Conservation (phyloP, 2,888 invertebrate species). For the Lasioglossum marginatum region DNA sequence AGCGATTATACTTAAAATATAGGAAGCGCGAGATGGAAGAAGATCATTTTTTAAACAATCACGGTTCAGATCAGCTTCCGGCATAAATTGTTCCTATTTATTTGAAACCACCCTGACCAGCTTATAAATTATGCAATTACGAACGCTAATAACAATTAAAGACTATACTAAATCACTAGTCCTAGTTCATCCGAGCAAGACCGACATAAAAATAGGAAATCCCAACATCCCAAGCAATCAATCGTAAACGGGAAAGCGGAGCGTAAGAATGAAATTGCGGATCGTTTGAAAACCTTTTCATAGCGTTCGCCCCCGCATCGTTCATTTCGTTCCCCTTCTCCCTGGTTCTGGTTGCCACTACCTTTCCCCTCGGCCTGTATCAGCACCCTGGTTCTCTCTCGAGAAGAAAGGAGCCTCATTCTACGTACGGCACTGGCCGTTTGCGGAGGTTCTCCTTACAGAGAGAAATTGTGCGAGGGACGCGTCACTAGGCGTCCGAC, state of each 20-base stretch:
- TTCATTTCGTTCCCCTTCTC: slow-evolving; percentile 2
- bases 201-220: background rate
- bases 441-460: slow-evolving; percentile 56
- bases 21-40: background rate
- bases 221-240: background rate
- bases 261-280: slow-evolving; percentile 16
- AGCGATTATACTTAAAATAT: background rate
- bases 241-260: background rate
- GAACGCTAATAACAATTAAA: background rate
- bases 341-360: background rate
- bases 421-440: slow-evolving; percentile 66
- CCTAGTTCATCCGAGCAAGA: background rate
- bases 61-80: background rate
- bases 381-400: slow-evolving; percentile 21
- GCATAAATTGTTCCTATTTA: background rate
- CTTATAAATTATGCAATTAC: background rate
- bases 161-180: background rate
- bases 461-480: slow-evolving; percentile 58
- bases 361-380: slow-evolving; percentile 32
- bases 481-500: slow-evolving; percentile 67
- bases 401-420: slow-evolving; percentile 50
- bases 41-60: background rate
- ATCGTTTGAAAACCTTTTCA: slow-evolving; percentile 18
- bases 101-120: background rate
- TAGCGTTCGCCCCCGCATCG: slow-evolving; percentile 20